Conservation (phyloP, 2,113 vertebrate species). For the Tichodroma muraria region DNA sequence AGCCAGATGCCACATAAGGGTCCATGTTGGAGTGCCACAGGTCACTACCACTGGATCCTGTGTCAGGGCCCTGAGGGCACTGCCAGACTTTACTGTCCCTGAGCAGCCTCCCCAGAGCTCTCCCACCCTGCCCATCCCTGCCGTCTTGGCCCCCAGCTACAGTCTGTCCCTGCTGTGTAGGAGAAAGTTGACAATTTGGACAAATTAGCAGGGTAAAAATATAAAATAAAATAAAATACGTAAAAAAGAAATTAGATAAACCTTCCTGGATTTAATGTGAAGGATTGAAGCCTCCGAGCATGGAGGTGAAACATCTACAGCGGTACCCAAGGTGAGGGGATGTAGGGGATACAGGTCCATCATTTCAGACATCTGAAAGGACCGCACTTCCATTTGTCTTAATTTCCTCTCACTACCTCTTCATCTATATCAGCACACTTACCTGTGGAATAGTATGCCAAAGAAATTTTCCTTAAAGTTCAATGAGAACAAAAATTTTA, state of each 20-base stretch:
- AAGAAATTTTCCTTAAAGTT: neutral
- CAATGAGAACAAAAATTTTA: neutral
- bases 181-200: neutral
- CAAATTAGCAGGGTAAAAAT: neutral
- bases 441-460: neutral
- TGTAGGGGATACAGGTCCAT: neutral
- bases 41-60: neutral
- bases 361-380: neutral
- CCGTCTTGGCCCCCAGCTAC: neutral
- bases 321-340: neutral
- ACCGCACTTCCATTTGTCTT: neutral
- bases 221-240: neutral
- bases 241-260: neutral
- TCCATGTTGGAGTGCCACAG: neutral
- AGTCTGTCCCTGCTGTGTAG: neutral
- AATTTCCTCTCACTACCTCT: neutral
- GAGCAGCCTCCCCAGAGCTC: no score
- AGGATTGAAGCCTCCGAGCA: neutral
- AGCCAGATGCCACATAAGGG: accelerated
- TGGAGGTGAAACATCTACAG: neutral
- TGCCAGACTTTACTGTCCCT: neutral
- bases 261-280: neutral
- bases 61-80: accelerated
- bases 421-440: neutral
- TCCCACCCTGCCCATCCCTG: neutral